Evolutionary conservation across 1,140 invertebrate species (phyloP).

Genomic region (Lucilia sericata): DNA sequence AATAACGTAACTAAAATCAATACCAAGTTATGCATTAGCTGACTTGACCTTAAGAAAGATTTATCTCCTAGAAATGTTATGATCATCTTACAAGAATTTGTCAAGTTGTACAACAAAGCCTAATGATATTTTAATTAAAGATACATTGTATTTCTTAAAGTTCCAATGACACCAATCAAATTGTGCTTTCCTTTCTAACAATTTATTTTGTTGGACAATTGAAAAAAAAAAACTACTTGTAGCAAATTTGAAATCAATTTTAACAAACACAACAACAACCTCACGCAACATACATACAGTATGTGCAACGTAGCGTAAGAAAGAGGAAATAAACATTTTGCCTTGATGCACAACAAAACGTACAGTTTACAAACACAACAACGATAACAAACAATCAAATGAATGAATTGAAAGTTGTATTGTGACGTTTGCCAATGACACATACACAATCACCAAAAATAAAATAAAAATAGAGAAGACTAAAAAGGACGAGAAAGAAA

Average conservation of each 20-base stretch:
- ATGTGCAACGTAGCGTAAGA: slow-evolving; percentile 25
- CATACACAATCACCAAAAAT: background rate
- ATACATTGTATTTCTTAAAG: no score
- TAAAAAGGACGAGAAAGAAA: background rate
- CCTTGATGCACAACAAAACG: slow-evolving; percentile 6
- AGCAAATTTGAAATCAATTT: background rate
- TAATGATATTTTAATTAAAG: no score
- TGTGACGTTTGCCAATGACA: slow-evolving; percentile 12
- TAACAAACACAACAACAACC: background rate
- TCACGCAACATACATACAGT: no score
- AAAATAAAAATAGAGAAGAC: background rate
- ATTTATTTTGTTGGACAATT: background rate
- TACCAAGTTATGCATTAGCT: no score
- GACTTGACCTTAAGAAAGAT: no score
- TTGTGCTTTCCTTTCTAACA: background rate
- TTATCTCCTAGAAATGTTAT: no score
- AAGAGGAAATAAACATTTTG: slow-evolving; percentile 21
- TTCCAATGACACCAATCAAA: background rate
- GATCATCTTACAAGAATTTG: no score
- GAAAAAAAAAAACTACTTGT: background rate
- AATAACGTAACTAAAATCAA: no score
- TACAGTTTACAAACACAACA: background rate
- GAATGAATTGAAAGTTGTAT: slow-evolving; percentile 5
- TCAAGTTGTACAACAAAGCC: no score
- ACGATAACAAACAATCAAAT: slow-evolving; percentile 17